Evolutionary conservation across 64 coral and sea anemone genomes (phyloP).

Genomic region (Porites lutea): DNA sequence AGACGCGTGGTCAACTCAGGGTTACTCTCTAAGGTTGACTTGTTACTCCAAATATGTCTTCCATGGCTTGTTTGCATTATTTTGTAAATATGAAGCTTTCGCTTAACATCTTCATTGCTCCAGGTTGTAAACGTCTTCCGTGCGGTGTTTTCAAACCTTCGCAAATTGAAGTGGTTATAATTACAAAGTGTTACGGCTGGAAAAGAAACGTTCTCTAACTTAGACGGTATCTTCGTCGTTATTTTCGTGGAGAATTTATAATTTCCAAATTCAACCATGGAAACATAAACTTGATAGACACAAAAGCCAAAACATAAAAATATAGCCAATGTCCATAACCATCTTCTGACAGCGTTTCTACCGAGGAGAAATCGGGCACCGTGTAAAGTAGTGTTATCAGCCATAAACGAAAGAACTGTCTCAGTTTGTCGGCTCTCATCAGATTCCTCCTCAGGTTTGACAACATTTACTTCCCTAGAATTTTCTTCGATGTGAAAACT

Average conservation of each 20-base stretch:
- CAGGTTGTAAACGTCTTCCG: background rate
- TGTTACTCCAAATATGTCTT: background rate
- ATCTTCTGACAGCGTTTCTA: background rate
- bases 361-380: slow-evolving; percentile 9
- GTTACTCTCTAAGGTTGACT: background rate
- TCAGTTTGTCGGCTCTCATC: background rate
- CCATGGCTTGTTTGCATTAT: background rate
- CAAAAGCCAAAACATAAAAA: background rate
- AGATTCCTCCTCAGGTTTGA: background rate
- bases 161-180: background rate
- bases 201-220: background rate
- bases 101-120: background rate
- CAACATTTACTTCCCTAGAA: background rate
- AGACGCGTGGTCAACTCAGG: background rate
- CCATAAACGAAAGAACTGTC: background rate
- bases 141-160: background rate
- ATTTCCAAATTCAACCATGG: background rate
- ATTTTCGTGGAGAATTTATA: slow-evolving; percentile 42
- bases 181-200: slow-evolving; percentile 54
- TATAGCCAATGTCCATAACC: slow-evolving; percentile 21
- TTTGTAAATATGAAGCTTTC: background rate
- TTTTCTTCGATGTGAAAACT: background rate
- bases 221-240: slow-evolving; percentile 1
- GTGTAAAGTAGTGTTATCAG: slow-evolving; percentile 12
- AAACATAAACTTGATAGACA: background rate